Base-by-base conservation (phyloP, 2,888 invertebrate genomes). In the Argyresthia goedartella region DNA sequence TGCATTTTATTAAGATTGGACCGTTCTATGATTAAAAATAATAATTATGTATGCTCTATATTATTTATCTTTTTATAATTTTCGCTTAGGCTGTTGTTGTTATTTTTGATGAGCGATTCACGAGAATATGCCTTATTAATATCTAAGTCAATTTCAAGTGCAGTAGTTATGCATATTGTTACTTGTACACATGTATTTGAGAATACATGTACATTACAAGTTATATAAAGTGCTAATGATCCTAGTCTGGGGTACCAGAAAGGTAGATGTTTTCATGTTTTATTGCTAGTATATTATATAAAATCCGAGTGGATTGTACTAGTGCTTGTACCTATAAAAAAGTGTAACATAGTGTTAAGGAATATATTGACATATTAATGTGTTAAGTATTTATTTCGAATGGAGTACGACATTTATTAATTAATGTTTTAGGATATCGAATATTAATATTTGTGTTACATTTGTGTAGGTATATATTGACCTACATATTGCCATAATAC, bases 71-170 rank as follows among this genome's bases (percentile, higher is more conserved):
- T 81, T 78, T n/a, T 76, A 14, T 50, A 35, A 69, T 66, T 78
- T 77, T 81, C 63, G 86, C 86, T 86, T 86, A 82, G 76, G 81
- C 81, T 82, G 85, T 85, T 76, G 81, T 82, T 25, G 74, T 79
- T 80, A 80, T 79, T 80, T 71, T 74, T 74, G 76, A 73, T 85
- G 85, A 78, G 85, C 85, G 81, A 77, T 86, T 86, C 86, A 86
- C 86, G 78, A 70, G 86, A 79, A 56, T 49, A 56, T 86, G 86
- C 86, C 86, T 86, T 86, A 85, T 43, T 78, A 85, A 84, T 82
- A 85, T 86, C 86, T 85, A 86, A 86, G 86, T 86, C 85, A 85
- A 81, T 84, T 80, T 80, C 68, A 71, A 79, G 71, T 73, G 25
- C 25, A 25, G 25, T 25, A 25, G 25, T 69, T 73, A 67, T 72